phyloP scores from a whole-genome alignment of 2,113 vertebrate species.

The Tyto alba region DNA sequence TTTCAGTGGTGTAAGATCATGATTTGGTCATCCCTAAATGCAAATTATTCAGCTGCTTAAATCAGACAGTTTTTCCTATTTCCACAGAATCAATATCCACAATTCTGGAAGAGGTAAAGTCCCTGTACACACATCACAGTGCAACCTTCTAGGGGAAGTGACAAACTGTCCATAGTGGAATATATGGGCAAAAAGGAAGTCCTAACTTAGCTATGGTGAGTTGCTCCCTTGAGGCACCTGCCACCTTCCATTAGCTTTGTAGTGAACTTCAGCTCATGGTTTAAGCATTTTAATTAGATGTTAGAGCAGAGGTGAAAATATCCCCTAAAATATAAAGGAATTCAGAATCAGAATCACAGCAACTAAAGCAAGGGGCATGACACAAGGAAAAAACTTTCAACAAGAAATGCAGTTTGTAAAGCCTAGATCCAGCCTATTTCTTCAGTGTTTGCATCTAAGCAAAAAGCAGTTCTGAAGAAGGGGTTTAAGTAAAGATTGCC shows the following conservation, averaged over 20 bases:
- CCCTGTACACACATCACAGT: rapidly evolving
- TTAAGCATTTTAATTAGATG: background rate
- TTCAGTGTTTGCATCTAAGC: background rate
- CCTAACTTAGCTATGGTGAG: background rate
- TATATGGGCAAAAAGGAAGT: background rate
- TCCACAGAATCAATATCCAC: background rate
- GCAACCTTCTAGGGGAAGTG: background rate
- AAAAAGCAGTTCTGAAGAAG: background rate
- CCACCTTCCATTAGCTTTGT: background rate
- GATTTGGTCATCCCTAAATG: background rate
- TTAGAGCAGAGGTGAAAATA: background rate
- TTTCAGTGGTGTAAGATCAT: background rate
- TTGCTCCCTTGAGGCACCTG: background rate
- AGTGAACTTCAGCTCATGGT: background rate
- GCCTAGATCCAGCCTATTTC: background rate
- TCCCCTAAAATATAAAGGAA: background rate
- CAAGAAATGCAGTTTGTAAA: background rate
- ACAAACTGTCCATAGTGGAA: background rate
- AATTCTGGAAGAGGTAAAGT: background rate
- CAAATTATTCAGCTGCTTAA: background rate
- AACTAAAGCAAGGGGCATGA: background rate
- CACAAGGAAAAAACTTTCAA: background rate
- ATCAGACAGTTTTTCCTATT: background rate
- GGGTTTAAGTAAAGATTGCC: background rate
- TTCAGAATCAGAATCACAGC: background rate